Conservation (phyloP, 2,113 vertebrate genomes). For the Perognathus longimembris region DNA sequence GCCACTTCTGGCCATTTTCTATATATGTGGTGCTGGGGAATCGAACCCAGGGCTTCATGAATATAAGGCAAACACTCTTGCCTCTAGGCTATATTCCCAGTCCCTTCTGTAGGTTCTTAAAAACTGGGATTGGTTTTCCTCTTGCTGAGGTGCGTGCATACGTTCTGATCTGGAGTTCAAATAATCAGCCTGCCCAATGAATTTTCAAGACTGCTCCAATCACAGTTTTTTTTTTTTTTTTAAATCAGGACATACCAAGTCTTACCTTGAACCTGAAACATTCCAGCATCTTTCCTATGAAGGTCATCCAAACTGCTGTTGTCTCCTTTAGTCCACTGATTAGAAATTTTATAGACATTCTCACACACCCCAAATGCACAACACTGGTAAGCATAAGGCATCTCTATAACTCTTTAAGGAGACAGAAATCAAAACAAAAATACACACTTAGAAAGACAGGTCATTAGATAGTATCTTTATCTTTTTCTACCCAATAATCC, state of each 20-base stretch:
- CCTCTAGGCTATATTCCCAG: no score
- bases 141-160: not conserved
- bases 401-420: conserved; percentile 92
- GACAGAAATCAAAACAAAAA: conserved; percentile 64
- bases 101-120: conserved; percentile 24
- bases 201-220: conserved; percentile 6
- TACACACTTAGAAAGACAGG: not conserved
- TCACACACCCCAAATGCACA: conserved; percentile 94
- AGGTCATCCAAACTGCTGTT: conserved; percentile 86
- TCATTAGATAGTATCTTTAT: conserved; percentile 7
- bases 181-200: not conserved
- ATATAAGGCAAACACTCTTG: no score
- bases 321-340: conserved; percentile 88
- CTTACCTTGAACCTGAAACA: conserved; percentile 90
- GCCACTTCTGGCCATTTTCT: no score
- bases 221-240: not conserved
- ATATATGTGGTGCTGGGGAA: no score
- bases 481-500: conserved; percentile 13
- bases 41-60: no score
- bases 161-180: not conserved
- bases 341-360: conserved; percentile 86
- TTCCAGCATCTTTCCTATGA: conserved; percentile 86
- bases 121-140: not conserved
- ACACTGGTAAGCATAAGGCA: conserved; percentile 96
- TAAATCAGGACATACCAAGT: not conserved